Evolutionary conservation across 2,113 vertebrate genomes (phyloP), one percentile per base, ranked within the genome.

Genomic region (Bufo bufo): DNA sequence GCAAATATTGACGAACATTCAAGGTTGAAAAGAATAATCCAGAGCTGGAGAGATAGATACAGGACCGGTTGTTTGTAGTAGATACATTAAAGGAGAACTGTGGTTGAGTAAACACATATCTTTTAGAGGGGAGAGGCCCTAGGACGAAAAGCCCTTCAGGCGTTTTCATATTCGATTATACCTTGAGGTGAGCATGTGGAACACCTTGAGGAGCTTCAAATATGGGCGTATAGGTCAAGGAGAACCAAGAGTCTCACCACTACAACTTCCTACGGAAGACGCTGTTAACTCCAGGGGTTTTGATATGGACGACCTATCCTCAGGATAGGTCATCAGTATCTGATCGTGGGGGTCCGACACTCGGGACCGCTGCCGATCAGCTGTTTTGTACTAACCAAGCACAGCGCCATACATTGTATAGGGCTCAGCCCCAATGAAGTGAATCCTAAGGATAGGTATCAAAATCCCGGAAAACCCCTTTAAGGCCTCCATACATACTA

Each of bases 1-100:
- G 86, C 71, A 77, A 87, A 87, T 87, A 87, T 87, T 87, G 86
- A 87, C 86, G 4, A 58, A 81, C 78, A 59, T 82, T 58, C 66
- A 74, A 87, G 86, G 86, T 58, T 87, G 65, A 87, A 87, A 59
- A 66, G 61, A 66, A 80, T 58, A 52, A 80, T 33, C 78, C 79
- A 54, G 47, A 58, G 45, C 66, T 3, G 54, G 78, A 33, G 66
- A 56, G 66, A 75, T 75, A 81, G 69, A 7, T 75, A 49, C 17
- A 50, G 43, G n/a, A 66, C 78, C 43, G 4, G 54, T 19, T 82
- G 50, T 82, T 74, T 82, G 54, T 20, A 87, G 54, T 74, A 47
- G 17, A 65, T 56, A 82, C 86, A 82, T 71, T 82, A 61, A 69
- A 71, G 86, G 78, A 82, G 54, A 16, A 74, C 33, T 11, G 59